Evolutionary conservation across 2,888 invertebrate species (phyloP).

Genomic region (Meteorus cinctellus): DNA sequence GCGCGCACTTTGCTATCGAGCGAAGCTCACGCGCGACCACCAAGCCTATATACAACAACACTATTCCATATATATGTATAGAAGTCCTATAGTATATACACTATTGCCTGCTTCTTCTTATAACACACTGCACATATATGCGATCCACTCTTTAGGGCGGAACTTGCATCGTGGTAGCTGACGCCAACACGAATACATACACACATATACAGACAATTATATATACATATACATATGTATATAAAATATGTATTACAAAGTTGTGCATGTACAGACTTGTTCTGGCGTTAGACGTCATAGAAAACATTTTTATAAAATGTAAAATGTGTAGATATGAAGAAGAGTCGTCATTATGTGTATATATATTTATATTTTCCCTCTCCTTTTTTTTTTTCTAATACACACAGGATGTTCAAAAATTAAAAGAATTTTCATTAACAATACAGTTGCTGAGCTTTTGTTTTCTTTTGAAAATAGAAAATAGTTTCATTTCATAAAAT

Average conservation of each 20-base stretch:
- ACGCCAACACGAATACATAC: constrained; percentile 18
- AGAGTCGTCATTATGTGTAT: background rate
- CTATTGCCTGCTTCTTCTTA: background rate
- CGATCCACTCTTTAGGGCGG: constrained; percentile 22
- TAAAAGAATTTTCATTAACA: too few relatives aligned
- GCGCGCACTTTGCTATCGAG: constrained; percentile 69
- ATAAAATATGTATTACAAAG: background rate
- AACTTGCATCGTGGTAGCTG: constrained; percentile 25
- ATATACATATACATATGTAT: background rate
- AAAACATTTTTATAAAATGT: background rate
- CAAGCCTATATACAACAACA: constrained; percentile 40
- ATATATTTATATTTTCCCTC: background rate
- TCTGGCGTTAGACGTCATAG: background rate
- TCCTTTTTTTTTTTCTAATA: background rate
- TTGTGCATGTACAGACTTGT: background rate
- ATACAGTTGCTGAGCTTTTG: background rate
- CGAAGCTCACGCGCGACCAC: constrained; percentile 62
- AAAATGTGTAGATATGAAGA: background rate
- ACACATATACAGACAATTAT: background rate
- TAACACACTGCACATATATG: background rate
- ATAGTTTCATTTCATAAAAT: too few relatives aligned
- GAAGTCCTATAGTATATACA: background rate
- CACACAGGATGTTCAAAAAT: too few relatives aligned
- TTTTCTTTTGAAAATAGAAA: background rate
- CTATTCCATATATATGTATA: constrained; percentile 13